Conservation (phyloP, 2,797 vertebrate species). For the Eremophila alpestris region DNA sequence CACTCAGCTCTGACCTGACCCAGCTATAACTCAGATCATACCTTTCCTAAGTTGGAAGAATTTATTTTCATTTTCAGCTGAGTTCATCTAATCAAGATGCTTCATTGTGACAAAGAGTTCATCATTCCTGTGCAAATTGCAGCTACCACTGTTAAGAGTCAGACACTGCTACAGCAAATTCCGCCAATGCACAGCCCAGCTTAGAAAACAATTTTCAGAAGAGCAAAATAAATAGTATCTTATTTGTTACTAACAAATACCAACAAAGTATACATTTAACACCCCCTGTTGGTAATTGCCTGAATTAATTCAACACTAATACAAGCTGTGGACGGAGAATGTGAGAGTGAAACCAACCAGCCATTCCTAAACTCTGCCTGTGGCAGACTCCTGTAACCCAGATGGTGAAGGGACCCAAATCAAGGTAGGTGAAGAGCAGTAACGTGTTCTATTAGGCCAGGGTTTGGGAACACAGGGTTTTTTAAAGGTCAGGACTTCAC, state of each 20-base stretch:
- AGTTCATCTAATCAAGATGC: conserved; percentile 79
- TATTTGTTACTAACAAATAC: background rate
- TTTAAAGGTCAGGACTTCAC: background rate
- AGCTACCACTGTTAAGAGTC: background rate
- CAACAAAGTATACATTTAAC: conserved; percentile 1
- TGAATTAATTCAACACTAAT: background rate
- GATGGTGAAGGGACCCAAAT: background rate
- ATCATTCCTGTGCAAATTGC: conserved; percentile 72
- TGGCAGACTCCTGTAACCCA: background rate
- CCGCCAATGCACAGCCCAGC: background rate
- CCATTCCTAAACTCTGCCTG: background rate
- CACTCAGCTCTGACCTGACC: conserved; percentile 75
- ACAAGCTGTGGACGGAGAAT: background rate
- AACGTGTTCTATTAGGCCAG: background rate
- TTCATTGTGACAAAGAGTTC: conserved; percentile 79
- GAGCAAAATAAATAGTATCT: conserved; percentile 10
- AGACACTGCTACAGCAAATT: background rate
- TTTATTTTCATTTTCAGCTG: conserved; percentile 83
- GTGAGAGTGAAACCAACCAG: background rate
- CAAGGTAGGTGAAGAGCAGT: background rate
- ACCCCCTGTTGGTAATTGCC: background rate
- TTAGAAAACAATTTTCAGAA: background rate
- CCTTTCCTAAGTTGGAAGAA: conserved; percentile 74
- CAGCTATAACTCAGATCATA: conserved; percentile 76
- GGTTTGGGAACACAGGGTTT: background rate